Percentiles rank a stretch among this genome's conserved stretches.
These are phyloP conservation scores for Haliclona indistincta DNA, from an alignment of 37 sponge, comb jelly and placozoan genomes.

Conservation along the genomic window DNA sequence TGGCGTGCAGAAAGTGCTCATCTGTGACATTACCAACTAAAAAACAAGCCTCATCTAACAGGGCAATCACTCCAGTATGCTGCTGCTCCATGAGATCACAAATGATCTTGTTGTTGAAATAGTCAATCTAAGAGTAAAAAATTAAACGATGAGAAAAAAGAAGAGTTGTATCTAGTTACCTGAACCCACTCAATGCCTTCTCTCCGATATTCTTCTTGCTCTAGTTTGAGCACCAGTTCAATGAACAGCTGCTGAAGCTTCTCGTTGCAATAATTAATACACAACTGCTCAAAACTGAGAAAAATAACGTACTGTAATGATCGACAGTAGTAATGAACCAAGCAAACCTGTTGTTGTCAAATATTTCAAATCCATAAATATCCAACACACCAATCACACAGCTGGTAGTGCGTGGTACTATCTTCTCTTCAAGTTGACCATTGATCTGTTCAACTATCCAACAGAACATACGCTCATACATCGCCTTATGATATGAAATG, in stretches of 20 bases:
- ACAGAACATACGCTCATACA: slow-evolving; percentile 77
- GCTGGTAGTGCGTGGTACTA: not conserved
- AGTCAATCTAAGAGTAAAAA: slow-evolving; percentile 54
- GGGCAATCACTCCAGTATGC: slow-evolving; percentile 69
- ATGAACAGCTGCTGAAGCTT: slow-evolving; percentile 98
- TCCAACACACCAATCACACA: slow-evolving; percentile 84
- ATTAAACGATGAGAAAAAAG: not conserved
- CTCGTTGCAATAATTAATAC: slow-evolving; percentile 99
- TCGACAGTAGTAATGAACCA: not conserved
- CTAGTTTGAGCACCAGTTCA: slow-evolving; percentile 72
- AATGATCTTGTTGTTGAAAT: slow-evolving; percentile 83
- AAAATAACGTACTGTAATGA: not conserved
- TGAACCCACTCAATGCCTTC: slow-evolving; percentile 90
- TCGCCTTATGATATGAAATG: slow-evolving; percentile 32
- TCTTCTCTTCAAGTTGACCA: slow-evolving; percentile 54
- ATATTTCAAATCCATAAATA: slow-evolving; percentile 87
- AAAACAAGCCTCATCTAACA: slow-evolving; percentile 78
- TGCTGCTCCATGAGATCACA: slow-evolving; percentile 69
- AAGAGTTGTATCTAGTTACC: slow-evolving; percentile 19
- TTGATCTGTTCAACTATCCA: slow-evolving; percentile 78
- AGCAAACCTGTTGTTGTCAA: slow-evolving; percentile 66
- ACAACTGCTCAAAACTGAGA: slow-evolving; percentile 94
- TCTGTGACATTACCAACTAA: slow-evolving; percentile 57
- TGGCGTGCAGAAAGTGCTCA: slow-evolving; percentile 70
- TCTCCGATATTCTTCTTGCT: slow-evolving; percentile 82